A percentile compares a stretch with the other conserved stretches of the same genome.
These are phyloP conservation scores for Helicoverpa assulta DNA, from an alignment of 2,888 invertebrate genomes.

Conservation along the genomic window DNA sequence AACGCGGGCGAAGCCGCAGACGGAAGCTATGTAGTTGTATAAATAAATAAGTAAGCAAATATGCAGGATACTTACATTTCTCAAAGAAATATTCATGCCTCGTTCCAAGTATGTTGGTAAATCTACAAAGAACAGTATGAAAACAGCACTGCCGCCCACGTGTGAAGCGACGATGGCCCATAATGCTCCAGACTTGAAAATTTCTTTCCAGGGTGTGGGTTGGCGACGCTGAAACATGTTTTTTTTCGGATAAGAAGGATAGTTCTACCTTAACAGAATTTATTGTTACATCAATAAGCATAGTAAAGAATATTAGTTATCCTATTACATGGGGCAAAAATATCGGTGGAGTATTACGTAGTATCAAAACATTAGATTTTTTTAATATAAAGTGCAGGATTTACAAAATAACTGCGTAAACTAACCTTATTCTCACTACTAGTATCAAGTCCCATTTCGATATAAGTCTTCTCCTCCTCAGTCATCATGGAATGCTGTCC, in stretches of 20 bases:
- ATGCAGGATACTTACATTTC: conserved; percentile 81
- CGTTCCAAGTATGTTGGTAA: conserved; percentile 92
- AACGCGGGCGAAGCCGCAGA: too few relatives aligned
- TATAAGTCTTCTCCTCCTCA: conserved; percentile 89
- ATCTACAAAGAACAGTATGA: conserved; percentile 92
- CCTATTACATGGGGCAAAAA: too few relatives aligned
- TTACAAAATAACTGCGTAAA: too few relatives aligned
- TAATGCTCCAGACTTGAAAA: conserved; percentile 91
- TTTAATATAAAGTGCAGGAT: too few relatives aligned
- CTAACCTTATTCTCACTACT: conserved; percentile 64
- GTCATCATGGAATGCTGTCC: conserved; percentile 89
- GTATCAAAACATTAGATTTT: too few relatives aligned
- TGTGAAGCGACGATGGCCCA: conserved; percentile 90
- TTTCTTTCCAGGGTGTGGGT: conserved; percentile 91
- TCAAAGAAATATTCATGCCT: conserved; percentile 91
- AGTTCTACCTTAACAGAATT: too few relatives aligned
- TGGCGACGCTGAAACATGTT: conserved; percentile 57
- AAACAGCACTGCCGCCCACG: conserved; percentile 91
- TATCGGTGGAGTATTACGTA: too few relatives aligned
- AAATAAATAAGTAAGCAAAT: too few relatives aligned
- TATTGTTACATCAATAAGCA: too few relatives aligned
- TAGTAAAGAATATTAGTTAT: too few relatives aligned
- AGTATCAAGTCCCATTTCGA: conserved; percentile 90
- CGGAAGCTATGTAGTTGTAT: too few relatives aligned
- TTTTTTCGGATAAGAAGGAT: too few relatives aligned